Percentiles rank a stretch among this genome's conserved stretches.
phyloP scores from a whole-genome alignment of 2,888 invertebrate genomes.

The Cinara cedri region DNA sequence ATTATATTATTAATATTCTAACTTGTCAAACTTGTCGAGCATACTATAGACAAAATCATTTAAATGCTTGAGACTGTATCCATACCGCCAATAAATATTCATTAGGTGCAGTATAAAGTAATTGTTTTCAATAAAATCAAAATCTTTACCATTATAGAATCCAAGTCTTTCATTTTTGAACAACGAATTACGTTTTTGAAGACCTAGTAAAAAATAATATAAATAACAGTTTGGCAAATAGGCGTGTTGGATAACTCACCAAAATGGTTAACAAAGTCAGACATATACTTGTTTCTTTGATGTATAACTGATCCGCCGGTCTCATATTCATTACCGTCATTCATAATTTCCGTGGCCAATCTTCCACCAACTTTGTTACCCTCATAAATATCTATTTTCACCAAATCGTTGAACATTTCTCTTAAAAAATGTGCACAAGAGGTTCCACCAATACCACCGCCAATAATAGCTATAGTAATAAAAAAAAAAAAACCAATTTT shows the following conservation, averaged over 20 bases:
- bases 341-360: conserved; percentile 65
- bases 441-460: conserved; percentile 71
- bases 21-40: conserved; percentile 64
- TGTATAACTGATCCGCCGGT: conserved; percentile 70
- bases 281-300: conserved; percentile 68
- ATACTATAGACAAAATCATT: conserved; percentile 63
- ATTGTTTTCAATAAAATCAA: conserved; percentile 66
- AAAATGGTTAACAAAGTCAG: conserved; percentile 65
- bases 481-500: no score
- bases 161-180: conserved; percentile 61
- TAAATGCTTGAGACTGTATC: conserved; percentile 65
- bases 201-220: conserved; percentile 36
- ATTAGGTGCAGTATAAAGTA: conserved; percentile 64
- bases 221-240: background rate
- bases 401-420: conserved; percentile 63
- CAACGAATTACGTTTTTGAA: conserved; percentile 45
- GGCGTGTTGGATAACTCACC: conserved; percentile 63
- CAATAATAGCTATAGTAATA: conserved; percentile 66
- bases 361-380: conserved; percentile 68
- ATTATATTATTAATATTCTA: conserved; percentile 22
- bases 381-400: conserved; percentile 68
- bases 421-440: conserved; percentile 68
- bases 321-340: conserved; percentile 67
- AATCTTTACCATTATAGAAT: conserved; percentile 67
- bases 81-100: conserved; percentile 68